Evolutionary conservation across 2,797 vertebrate genomes (phyloP), one percentile per base, ranked within the genome.

Genomic region (Melanotaenia trifasciata): DNA sequence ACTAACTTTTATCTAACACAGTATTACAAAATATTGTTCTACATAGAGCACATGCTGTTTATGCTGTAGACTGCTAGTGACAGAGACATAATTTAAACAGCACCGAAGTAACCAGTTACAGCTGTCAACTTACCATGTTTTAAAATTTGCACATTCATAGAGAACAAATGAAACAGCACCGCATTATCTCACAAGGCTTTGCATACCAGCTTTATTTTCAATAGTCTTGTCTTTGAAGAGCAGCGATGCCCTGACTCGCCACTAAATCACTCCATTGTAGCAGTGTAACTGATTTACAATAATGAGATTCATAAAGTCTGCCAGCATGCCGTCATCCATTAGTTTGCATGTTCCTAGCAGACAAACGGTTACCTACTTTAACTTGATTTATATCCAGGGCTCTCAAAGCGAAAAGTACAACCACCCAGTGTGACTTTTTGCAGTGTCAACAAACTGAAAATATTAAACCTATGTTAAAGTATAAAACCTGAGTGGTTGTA

Each of bases 151-250:
- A 0, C 64, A 40, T 58, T 43, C 20, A 22, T 64, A 61, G 77
- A 69, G 67, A 83, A 67, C 70, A 75, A 74, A 73, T 77, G 61
- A 81, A 56, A 72, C 65, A 62, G 43, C 53, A 54, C 26, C 35
- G 67, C 61, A 50, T 58, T 18, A 13, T 82, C 64, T 68, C 58
- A 0, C 24, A 76, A 86, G 83, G 63, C 61, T 68, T 71, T 81
- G 85, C 74, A 43, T 68, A 73, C 74, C 76, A 72, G 69, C 69
- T 65, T 75, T 77, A 70, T 77, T 78, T 82, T 77, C 51, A 28
- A 73, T 80, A 70, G 65, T 61, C 79, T 79, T 79, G 33, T 79
- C 76, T 86, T 78, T 85, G 50, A 82, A 77, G 78, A 89, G 57
- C 76, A 75, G 58, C 35, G 35, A 45, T 36, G 26, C 70, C n/a